A percentile compares a stretch with the other conserved stretches of the same genome.
These are phyloP conservation scores for Hyaena hyaena DNA, from an alignment of 2,113 vertebrate species.

Conservation along the genomic window DNA sequence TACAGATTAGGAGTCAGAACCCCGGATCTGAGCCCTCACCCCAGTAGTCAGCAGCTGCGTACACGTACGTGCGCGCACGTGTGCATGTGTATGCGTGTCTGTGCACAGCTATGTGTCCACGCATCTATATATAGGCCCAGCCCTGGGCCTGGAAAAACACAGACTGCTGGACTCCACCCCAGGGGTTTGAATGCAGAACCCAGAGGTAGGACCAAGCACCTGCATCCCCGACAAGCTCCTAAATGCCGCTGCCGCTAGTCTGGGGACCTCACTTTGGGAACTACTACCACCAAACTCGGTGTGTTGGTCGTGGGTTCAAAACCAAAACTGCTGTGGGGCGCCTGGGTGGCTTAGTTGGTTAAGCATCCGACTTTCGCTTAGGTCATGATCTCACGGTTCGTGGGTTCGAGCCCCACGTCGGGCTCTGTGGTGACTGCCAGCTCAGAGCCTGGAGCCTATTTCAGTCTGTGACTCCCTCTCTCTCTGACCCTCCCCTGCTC, in stretches of 20 bases:
- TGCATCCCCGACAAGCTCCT: too few species aligned
- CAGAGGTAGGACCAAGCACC: not conserved
- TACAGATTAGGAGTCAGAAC: fast-evolving
- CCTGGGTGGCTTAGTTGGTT: too few species aligned
- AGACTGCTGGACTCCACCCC: fast-evolving
- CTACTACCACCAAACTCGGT: fast-evolving
- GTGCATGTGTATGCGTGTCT: too few species aligned
- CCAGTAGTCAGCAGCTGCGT: not conserved
- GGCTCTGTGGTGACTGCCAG: too few species aligned
- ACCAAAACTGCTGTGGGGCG: not conserved
- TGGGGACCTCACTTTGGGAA: not conserved
- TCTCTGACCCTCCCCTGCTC: too few species aligned
- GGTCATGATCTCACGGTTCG: too few species aligned
- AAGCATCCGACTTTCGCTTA: too few species aligned
- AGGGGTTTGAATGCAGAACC: fast-evolving
- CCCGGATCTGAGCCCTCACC: not conserved
- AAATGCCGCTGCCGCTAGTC: not conserved
- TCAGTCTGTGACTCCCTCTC: too few species aligned
- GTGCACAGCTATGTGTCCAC: too few species aligned
- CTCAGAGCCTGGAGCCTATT: too few species aligned
- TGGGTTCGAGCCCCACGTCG: too few species aligned
- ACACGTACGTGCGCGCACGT: fast-evolving
- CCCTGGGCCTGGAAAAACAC: not conserved
- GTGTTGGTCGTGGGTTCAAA: not conserved
- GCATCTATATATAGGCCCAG: not conserved